These are phyloP conservation scores for Idris sp. DNA, from an alignment of 1,140 invertebrate genomes.

Conservation along the genomic window DNA sequence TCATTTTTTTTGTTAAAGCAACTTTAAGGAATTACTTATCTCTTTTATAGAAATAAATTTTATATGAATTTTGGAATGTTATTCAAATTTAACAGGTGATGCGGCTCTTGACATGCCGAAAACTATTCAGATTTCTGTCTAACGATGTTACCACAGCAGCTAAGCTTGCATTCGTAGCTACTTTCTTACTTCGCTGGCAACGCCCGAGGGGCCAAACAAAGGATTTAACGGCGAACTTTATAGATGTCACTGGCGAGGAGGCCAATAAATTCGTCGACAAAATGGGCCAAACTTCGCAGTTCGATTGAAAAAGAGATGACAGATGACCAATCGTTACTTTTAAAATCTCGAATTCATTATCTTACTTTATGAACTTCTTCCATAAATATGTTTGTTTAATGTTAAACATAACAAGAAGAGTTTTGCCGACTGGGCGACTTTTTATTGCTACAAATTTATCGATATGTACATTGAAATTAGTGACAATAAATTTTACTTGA, in stretches of 20 bases:
- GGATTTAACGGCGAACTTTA: conserved; percentile 56
- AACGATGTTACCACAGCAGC: conserved; percentile 20
- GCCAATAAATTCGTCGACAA: conserved; percentile 54
- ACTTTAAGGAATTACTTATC: too few species aligned
- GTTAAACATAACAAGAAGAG: too few species aligned
- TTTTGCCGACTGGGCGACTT: too few species aligned
- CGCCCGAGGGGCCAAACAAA: too few species aligned
- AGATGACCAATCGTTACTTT: conserved; percentile 10
- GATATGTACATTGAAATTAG: too few species aligned
- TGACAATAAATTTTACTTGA: too few species aligned
- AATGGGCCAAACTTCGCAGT: conserved; percentile 36
- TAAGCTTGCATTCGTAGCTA: conserved; percentile 9
- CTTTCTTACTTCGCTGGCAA: too few species aligned
- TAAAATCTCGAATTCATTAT: conserved; percentile 24
- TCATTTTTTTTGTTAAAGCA: too few species aligned
- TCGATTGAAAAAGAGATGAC: conserved; percentile 53
- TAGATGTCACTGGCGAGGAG: conserved; percentile 47
- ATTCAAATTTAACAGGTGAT: conserved; percentile 32
- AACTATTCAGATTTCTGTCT: conserved; percentile 31
- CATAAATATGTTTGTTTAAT: conserved; percentile 24
- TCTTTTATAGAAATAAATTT: too few species aligned
- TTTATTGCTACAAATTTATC: too few species aligned
- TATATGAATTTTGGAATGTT: too few species aligned
- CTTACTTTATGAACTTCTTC: conserved; percentile 13
- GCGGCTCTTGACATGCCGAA: conserved; percentile 31